Conservation (phyloP, 2,113 vertebrate genomes). For the Elephas maximus region DNA sequence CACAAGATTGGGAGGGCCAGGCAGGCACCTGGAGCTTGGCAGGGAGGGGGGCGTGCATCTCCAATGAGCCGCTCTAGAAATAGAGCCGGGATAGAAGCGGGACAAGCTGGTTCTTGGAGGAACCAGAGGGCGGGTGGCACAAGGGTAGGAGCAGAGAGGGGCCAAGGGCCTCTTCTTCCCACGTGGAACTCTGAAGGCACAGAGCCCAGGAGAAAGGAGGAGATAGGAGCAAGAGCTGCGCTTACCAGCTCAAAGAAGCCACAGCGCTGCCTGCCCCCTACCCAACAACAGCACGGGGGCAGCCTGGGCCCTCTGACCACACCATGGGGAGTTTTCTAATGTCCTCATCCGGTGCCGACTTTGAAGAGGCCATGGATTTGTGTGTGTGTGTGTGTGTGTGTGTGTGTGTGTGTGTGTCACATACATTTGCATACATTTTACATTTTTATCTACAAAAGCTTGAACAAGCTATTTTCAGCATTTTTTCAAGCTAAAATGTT, state of each 20-base stretch:
- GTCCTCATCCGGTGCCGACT: slow-evolving; percentile 45
- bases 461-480: slow-evolving; percentile 78
- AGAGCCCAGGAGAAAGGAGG: slow-evolving; percentile 2
- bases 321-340: background rate
- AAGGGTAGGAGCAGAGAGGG: background rate
- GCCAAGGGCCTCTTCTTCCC: slow-evolving; percentile 26
- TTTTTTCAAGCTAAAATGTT: slow-evolving; percentile 66
- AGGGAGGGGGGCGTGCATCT: slow-evolving; percentile 60
- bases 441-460: slow-evolving; percentile 84
- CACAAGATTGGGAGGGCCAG: slow-evolving; percentile 42
- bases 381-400: slow-evolving; percentile 70
- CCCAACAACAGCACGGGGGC: background rate
- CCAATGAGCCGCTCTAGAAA: slow-evolving; percentile 78
- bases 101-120: slow-evolving; percentile 39
- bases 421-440: slow-evolving; percentile 85
- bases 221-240: background rate
- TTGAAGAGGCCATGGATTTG: slow-evolving; percentile 45
- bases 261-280: background rate
- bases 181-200: slow-evolving; percentile 19
- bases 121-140: background rate
- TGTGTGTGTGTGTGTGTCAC: slow-evolving; percentile 75
- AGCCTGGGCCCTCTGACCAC: background rate
- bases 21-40: slow-evolving; percentile 62
- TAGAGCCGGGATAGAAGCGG: slow-evolving; percentile 67
- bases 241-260: background rate